Conservation (phyloP, 2,797 vertebrate genomes). For the Macroramphosus scolopax region DNA sequence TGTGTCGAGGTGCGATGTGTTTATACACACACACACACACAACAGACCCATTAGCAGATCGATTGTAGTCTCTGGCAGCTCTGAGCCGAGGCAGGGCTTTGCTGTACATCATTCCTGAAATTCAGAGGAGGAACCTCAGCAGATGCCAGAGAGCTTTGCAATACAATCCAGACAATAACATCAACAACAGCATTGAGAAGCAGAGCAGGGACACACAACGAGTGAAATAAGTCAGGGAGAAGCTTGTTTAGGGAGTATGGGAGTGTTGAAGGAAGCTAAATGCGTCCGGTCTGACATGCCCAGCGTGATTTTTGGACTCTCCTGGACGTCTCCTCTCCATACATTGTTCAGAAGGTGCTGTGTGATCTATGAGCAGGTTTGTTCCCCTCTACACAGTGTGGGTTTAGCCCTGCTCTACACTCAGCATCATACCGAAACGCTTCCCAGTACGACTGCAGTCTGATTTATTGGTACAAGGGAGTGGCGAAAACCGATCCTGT, state of each 20-base stretch:
- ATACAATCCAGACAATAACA: slow-evolving; percentile 49
- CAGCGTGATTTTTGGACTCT: slow-evolving; percentile 6
- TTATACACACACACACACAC: slow-evolving; percentile 18
- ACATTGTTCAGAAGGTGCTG: no score
- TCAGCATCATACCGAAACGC: no score
- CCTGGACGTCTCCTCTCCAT: no score
- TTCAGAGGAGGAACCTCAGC: slow-evolving; percentile 41
- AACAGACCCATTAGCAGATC: slow-evolving; percentile 26
- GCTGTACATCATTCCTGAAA: slow-evolving; percentile 54
- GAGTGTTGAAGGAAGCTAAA: slow-evolving; percentile 23
- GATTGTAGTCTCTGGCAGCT: slow-evolving; percentile 34
- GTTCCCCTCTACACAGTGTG: no score
- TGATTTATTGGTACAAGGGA: no score
- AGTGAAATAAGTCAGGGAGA: slow-evolving; percentile 24
- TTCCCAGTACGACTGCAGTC: no score
- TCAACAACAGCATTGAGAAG: slow-evolving; percentile 44
- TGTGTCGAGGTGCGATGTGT: slow-evolving; percentile 18
- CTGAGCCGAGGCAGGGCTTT: slow-evolving; percentile 23
- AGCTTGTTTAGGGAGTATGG: slow-evolving; percentile 8
- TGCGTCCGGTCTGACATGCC: slow-evolving; percentile 39
- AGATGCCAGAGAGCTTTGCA: slow-evolving; percentile 44
- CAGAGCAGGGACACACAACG: slow-evolving; percentile 9
- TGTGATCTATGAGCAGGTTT: no score
- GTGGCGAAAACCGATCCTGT: no score
- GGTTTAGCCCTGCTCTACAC: no score